These are phyloP conservation scores for Bombus affinis DNA, from an alignment of 1,140 invertebrate species.

Conservation along the genomic window DNA sequence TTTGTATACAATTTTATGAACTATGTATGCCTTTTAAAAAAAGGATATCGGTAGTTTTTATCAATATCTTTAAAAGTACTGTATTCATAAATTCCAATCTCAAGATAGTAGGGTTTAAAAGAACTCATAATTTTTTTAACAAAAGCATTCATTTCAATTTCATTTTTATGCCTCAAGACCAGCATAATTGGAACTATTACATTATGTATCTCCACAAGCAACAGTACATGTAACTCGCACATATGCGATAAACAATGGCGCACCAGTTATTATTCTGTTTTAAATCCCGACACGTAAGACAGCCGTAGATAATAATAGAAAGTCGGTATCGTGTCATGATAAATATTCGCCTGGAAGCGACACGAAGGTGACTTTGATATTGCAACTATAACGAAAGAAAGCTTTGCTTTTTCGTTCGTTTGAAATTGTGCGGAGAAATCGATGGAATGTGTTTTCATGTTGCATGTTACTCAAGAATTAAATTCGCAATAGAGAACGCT, in stretches of 20 bases:
- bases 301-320: conserved; percentile 60
- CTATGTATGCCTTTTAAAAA: no score
- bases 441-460: not conserved
- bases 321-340: conserved; percentile 37
- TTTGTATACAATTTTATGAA: no score
- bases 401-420: conserved; percentile 16
- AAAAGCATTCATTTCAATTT: not conserved
- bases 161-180: not conserved
- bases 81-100: no score
- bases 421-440: conserved; percentile 12
- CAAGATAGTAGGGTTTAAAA: no score
- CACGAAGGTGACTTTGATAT: conserved; percentile 48
- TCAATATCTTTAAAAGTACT: no score
- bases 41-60: no score
- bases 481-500: not conserved
- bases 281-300: conserved; percentile 43
- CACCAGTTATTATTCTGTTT: conserved; percentile 50
- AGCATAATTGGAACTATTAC: not conserved
- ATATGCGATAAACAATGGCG: conserved; percentile 37
- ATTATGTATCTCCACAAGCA: not conserved
- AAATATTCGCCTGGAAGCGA: conserved; percentile 38
- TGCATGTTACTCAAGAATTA: not conserved
- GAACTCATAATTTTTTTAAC: not conserved
- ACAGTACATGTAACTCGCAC: no score
- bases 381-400: conserved; percentile 37